Percentiles rank a stretch among this genome's conserved stretches.
phyloP scores from a whole-genome alignment of 2,113 vertebrate genomes.

The Irena cyanogastra region DNA sequence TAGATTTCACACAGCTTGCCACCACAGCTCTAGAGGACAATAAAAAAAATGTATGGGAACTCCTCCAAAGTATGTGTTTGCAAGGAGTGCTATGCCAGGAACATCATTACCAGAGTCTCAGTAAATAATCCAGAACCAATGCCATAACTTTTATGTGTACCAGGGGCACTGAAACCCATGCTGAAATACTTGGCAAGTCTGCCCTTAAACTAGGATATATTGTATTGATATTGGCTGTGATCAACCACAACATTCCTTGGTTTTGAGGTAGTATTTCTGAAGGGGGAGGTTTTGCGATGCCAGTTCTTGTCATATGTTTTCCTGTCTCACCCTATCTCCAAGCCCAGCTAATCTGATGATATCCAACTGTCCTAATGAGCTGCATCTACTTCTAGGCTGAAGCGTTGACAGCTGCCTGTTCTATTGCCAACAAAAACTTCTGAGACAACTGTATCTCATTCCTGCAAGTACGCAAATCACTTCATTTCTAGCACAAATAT shows the following conservation, averaged over 20 bases:
- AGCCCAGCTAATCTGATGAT: constrained; percentile 57
- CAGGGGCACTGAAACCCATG: constrained; percentile 32
- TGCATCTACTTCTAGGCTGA: constrained; percentile 45
- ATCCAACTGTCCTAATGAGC: constrained; percentile 60
- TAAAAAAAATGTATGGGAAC: constrained; percentile 40
- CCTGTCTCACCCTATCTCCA: constrained; percentile 51
- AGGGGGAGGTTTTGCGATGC: neutral
- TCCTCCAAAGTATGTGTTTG: constrained; percentile 46
- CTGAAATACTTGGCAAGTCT: constrained; percentile 43
- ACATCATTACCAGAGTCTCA: constrained; percentile 47
- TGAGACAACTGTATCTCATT: constrained; percentile 35
- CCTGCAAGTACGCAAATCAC: constrained; percentile 6
- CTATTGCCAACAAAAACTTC: constrained; percentile 41
- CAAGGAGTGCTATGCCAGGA: constrained; percentile 39
- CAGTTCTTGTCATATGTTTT: constrained; percentile 57
- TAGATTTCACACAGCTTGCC: constrained; percentile 40
- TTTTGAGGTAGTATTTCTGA: constrained; percentile 56
- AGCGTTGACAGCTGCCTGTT: constrained; percentile 51
- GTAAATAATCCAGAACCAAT: constrained; percentile 43
- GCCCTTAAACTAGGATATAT: constrained; percentile 32
- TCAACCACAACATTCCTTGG: constrained; percentile 27
- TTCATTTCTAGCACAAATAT: constrained; percentile 42
- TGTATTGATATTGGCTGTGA: constrained; percentile 50
- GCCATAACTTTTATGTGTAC: constrained; percentile 57
- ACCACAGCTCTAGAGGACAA: constrained; percentile 21